phyloP scores from a whole-genome alignment of 2,888 invertebrate species.

The Cataglyphis livida region DNA sequence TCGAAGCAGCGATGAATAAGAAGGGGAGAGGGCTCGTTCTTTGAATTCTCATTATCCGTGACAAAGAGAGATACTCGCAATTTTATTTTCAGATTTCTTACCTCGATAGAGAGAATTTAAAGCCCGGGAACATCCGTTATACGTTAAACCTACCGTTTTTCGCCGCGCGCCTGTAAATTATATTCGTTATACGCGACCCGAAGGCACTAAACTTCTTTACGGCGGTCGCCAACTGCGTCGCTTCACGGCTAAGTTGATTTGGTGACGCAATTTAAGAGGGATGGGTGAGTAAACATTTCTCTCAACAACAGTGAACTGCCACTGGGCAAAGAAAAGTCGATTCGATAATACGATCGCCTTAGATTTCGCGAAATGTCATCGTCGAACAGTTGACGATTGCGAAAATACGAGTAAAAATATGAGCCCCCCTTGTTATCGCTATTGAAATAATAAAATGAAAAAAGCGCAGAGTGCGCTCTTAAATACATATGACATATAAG shows the following conservation, averaged over 20 bases:
- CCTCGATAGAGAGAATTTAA: conserved; percentile 1
- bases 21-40: background rate
- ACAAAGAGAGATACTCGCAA: background rate
- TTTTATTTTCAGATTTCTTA: background rate
- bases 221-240: conserved; percentile 34
- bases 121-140: background rate
- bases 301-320: conserved; percentile 19
- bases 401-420: conserved; percentile 17
- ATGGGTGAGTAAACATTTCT: conserved; percentile 31
- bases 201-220: conserved; percentile 48
- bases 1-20: conserved; percentile 4
- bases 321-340: conserved; percentile 17
- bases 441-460: background rate
- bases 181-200: conserved; percentile 37
- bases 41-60: background rate
- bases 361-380: conserved; percentile 33
- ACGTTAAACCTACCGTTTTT: background rate
- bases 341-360: conserved; percentile 30
- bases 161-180: conserved; percentile 31
- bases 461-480: no score
- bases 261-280: conserved; percentile 41
- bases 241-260: conserved; percentile 47
- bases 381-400: conserved; percentile 25
- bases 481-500: background rate
- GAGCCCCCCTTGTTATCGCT: background rate